phyloP scores from a whole-genome alignment of 2,888 invertebrate species.

The Chironomus riparius region DNA sequence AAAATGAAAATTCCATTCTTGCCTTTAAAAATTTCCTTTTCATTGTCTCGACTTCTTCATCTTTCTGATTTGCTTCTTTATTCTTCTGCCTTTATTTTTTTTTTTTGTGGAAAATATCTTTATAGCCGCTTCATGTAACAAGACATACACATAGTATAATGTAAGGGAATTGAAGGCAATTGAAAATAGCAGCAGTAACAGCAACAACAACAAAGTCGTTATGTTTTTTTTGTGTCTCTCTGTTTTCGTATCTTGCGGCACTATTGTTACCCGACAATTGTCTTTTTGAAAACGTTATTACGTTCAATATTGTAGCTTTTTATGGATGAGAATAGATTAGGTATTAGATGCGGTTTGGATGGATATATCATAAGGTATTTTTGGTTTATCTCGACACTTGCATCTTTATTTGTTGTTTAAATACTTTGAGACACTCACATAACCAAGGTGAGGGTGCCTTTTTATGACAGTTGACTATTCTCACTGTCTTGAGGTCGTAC shows the following conservation, averaged over 20 bases:
- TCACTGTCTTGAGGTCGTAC: too few species aligned
- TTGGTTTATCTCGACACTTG: too few species aligned
- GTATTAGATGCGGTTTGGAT: too few species aligned
- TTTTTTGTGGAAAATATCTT: constrained; percentile 15
- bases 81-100: neutral
- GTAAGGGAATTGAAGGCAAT: neutral
- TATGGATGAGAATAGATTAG: too few species aligned
- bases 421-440: too few species aligned
- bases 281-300: constrained; percentile 23
- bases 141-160: neutral
- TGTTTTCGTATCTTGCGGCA: constrained; percentile 2
- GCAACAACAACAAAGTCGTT: constrained; percentile 14
- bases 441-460: too few species aligned
- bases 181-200: neutral
- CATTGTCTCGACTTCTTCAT: constrained; percentile 8
- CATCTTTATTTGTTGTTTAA: too few species aligned
- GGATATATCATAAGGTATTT: too few species aligned
- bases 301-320: neutral
- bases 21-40: neutral
- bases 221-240: constrained; percentile 10
- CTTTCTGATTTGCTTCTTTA: neutral
- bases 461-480: too few species aligned
- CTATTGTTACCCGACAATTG: constrained; percentile 2
- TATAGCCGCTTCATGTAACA: constrained; percentile 1
- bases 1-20: neutral